phyloP scores from a whole-genome alignment of 2,797 vertebrate genomes.

The Pitangus sulphuratus region DNA sequence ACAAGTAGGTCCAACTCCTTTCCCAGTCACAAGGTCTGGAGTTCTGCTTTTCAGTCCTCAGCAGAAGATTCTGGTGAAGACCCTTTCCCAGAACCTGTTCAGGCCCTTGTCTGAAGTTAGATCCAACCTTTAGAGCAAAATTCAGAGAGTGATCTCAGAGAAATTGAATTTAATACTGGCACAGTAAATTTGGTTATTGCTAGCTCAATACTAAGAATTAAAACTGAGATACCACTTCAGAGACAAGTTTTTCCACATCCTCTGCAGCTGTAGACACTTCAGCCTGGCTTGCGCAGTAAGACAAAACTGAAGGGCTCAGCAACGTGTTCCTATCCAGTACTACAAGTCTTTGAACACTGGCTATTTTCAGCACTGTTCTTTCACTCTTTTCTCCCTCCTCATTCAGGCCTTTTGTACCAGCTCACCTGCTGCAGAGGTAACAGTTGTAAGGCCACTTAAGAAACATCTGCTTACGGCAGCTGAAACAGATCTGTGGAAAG shows the following conservation, averaged over 20 bases:
- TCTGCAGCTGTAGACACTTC: neutral
- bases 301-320: neutral
- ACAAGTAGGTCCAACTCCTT: neutral
- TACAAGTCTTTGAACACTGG: neutral
- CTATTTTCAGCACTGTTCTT: neutral
- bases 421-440: constrained; percentile 81
- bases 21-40: neutral
- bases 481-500: constrained; percentile 75
- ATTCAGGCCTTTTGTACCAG: neutral
- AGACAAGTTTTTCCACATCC: neutral
- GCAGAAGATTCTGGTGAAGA: neutral
- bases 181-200: neutral
- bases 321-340: neutral
- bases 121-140: neutral
- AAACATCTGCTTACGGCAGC: constrained; percentile 74
- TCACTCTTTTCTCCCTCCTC: neutral
- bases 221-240: neutral
- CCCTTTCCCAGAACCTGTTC: neutral
- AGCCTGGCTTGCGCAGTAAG: neutral
- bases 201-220: neutral
- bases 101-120: neutral
- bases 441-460: constrained; percentile 81
- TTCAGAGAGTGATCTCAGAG: neutral
- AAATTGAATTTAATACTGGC: neutral
- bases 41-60: neutral